Percentiles rank a stretch among this genome's conserved stretches.
phyloP scores from a whole-genome alignment of 2,888 invertebrate species.

The Aromia moschata region DNA sequence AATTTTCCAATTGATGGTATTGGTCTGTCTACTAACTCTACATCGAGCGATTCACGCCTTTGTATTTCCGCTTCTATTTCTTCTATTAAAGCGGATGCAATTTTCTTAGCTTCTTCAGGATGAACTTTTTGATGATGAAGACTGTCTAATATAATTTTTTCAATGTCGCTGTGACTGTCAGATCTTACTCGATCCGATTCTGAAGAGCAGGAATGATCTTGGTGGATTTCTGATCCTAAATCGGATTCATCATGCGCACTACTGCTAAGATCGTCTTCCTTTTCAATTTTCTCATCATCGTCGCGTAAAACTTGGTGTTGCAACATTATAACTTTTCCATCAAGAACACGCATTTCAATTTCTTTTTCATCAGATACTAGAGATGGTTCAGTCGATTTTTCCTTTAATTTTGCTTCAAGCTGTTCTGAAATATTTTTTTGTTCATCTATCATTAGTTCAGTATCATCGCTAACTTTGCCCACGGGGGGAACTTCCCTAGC shows the following conservation, averaged over 20 bases:
- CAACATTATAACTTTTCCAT: no score
- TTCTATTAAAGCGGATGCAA: conserved; percentile 65
- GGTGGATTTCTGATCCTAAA: conserved; percentile 59
- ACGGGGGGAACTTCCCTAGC: conserved; percentile 9
- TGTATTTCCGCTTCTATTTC: conserved; percentile 68
- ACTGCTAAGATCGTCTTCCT: conserved; percentile 59
- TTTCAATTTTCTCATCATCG: conserved; percentile 46
- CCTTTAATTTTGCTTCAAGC: conserved; percentile 40
- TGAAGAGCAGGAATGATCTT: conserved; percentile 58
- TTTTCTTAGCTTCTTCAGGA: conserved; percentile 64
- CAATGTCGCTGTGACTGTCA: conserved; percentile 60
- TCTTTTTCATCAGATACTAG: conserved; percentile 29
- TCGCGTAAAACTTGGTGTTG: no score
- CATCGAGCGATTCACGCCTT: conserved; percentile 52
- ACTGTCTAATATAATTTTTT: conserved; percentile 60
- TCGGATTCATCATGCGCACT: conserved; percentile 59
- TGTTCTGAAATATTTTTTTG: conserved; percentile 42
- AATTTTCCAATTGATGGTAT: conserved; percentile 47
- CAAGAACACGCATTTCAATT: conserved; percentile 18
- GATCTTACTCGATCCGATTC: conserved; percentile 59
- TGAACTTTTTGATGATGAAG: conserved; percentile 61
- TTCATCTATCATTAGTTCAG: conserved; percentile 33
- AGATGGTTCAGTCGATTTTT: conserved; percentile 31
- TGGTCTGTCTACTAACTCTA: conserved; percentile 30
- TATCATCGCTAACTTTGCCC: conserved; percentile 13